Base-by-base conservation (phyloP, 2,797 vertebrate species). In the Pangasius larnaudii region DNA sequence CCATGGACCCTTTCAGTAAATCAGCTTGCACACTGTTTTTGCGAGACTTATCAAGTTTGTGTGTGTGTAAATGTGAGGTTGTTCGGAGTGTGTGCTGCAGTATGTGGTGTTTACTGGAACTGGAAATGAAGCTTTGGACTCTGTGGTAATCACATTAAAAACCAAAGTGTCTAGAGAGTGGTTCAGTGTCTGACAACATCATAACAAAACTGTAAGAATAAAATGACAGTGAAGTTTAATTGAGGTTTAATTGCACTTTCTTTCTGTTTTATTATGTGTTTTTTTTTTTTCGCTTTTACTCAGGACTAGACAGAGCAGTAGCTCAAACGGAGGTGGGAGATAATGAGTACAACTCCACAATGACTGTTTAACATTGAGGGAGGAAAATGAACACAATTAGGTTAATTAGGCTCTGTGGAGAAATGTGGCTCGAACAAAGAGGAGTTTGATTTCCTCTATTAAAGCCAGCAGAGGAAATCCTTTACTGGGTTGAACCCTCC, bases 401-500 rank as follows among this genome's bases (percentile, higher is more conserved):
- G 81, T 85, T 91, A 90, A 92, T 92, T 90, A 91, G 90, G 85
- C 87, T 86, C 85, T 84, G 89, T 71, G 58, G 79, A 90, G 85
- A 88, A 90, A 87, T 80, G 85, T 87, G 72, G 88, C 86, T 90
- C 49, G 84, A 90, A 69, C 71, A 88, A 86, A 90, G 85, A 87
- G 75, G 69, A 88, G 81, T 90, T 91, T 92, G 88, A 92, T 92
- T 92, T 92, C 91, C 90, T 92, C 88, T 87, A 89, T 88, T 90
- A 92, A 92, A 91, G 56, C 74, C 65, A 89, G 77, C 78, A 90
- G 86, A 91, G 91, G 91, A 92, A 92, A 88, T 90, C 46, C 88
- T 93, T 92, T 93, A 92, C 88, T 88, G 91, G 90, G 53, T 82
- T 78, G 83, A 86, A 91, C 88, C 58, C 65, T 91, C 90, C 90